Evolutionary conservation across 2,113 vertebrate genomes (phyloP).

Genomic region (Piprites chloris): DNA sequence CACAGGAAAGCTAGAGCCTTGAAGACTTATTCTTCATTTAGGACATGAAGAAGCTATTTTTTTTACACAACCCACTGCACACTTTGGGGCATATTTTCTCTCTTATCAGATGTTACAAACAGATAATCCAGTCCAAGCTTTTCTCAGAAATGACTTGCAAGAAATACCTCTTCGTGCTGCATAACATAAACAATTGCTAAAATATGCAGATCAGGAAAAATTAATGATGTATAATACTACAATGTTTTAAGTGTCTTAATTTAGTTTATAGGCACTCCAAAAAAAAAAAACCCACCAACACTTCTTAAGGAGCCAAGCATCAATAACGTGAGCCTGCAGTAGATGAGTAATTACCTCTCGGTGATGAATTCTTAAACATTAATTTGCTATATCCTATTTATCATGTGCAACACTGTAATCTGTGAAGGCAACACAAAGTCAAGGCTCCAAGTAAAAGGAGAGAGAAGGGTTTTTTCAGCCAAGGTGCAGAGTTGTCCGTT

Average conservation of each 20-base stretch:
- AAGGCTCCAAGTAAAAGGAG: not conserved
- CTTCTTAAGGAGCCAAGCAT: constrained; percentile 18
- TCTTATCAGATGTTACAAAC: not conserved
- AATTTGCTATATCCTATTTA: constrained; percentile 37
- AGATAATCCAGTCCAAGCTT: not conserved
- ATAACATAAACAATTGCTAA: constrained; percentile 26
- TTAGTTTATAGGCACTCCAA: constrained; percentile 25
- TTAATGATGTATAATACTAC: constrained; percentile 28
- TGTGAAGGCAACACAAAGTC: not conserved
- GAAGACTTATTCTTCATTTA: not conserved
- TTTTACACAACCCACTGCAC: not conserved
- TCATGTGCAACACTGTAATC: constrained; percentile 4
- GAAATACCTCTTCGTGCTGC: not conserved
- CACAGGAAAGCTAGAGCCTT: not conserved
- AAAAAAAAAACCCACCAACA: not conserved
- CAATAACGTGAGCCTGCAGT: constrained; percentile 7
- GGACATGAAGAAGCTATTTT: not conserved
- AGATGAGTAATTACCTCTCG: constrained; percentile 20
- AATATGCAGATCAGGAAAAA: constrained; percentile 21
- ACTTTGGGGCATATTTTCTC: not conserved
- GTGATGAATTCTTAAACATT: constrained; percentile 61
- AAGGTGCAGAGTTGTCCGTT: not conserved
- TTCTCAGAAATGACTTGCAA: not conserved
- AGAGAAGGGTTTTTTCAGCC: not conserved
- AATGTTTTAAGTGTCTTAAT: constrained; percentile 47